Evolutionary conservation across 2,888 invertebrate species (phyloP), one percentile per base, ranked within the genome.

Genomic region (Syrista parreyssii): DNA sequence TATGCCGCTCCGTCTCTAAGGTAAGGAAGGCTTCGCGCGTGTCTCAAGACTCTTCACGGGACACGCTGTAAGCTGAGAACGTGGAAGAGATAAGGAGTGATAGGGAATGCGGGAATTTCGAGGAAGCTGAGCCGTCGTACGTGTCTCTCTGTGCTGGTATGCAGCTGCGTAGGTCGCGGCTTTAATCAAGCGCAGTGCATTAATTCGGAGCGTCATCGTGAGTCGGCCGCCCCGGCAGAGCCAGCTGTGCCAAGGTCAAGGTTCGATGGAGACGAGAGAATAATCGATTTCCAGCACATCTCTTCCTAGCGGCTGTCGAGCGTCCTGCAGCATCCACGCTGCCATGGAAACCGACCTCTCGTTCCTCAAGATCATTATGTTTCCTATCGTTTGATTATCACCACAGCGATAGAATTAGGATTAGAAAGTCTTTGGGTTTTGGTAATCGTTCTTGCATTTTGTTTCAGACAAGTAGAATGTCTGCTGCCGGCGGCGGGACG

Each of bases 181-280:
- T 73, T 73, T 34, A 34, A 32, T 33, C 23, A 33, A 12, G 23
- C 35, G 34, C 23, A 30, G 0, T 73, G 73, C 32, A 35, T 75
- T 55, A 55, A 75, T 75, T 75, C 68, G 35, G 31, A 32, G 31
- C 68, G 75, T 30, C 75, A 75, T 68, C 68, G 40, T 73, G 73
- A 34, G 75, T 73, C 32, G 15, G 75, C n/a, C 11, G 78, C 75
- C 77, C 76, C 71, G 78, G 71, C 40, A 71, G 77, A 78, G 76
- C 85, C 89, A 89, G 89, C 89, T 89, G 88, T 85, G 79, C 81
- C 83, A 89, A 89, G 89, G 89, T 89, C 89, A 89, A 87, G 89
- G 89, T 88, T 86, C 83, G 75, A 76, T 68, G 71, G 68, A 31
- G 81, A 82, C 81, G 80, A 83, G 79, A 30, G 73, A 30, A 33